Conservation (phyloP, 2,888 invertebrate genomes). For the Ypsolopha scabrella region DNA sequence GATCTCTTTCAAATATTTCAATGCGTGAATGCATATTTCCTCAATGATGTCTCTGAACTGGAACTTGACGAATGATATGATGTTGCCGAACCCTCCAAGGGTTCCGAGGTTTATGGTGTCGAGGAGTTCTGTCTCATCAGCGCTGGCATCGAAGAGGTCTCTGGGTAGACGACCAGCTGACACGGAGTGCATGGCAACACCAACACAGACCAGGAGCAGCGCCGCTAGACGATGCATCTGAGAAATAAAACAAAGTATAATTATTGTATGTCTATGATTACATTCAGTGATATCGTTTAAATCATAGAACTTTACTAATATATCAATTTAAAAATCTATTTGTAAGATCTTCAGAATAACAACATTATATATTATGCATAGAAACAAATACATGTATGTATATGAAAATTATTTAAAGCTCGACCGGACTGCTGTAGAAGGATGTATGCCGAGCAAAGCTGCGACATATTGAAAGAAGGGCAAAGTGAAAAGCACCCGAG, state of each 20-base stretch:
- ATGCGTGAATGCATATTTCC: slow-evolving; percentile 22
- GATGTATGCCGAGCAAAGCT: too few species aligned
- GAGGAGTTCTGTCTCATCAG: neutral
- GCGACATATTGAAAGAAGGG: too few species aligned
- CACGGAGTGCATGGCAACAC: neutral
- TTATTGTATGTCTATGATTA: neutral
- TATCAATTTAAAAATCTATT: too few species aligned
- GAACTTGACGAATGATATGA: slow-evolving; percentile 24
- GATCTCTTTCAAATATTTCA: slow-evolving; percentile 18
- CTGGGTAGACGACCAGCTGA: slow-evolving; percentile 3
- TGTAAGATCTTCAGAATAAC: too few species aligned
- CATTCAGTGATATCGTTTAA: too few species aligned
- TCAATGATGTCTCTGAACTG: slow-evolving; percentile 29
- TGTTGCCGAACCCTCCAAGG: slow-evolving; percentile 18
- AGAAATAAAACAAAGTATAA: slow-evolving; percentile 10
- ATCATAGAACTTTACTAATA: too few species aligned
- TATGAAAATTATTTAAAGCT: too few species aligned
- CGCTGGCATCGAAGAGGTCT: slow-evolving; percentile 3
- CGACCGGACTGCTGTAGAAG: too few species aligned
- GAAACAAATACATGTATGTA: too few species aligned
- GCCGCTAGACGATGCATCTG: slow-evolving; percentile 17
- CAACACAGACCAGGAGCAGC: slow-evolving; percentile 1
- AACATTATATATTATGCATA: too few species aligned
- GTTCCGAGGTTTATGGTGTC: slow-evolving; percentile 6
- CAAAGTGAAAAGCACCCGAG: too few species aligned